Evolutionary conservation across 2,888 invertebrate species (phyloP).

Genomic region (Cylindroiulus punctatus): DNA sequence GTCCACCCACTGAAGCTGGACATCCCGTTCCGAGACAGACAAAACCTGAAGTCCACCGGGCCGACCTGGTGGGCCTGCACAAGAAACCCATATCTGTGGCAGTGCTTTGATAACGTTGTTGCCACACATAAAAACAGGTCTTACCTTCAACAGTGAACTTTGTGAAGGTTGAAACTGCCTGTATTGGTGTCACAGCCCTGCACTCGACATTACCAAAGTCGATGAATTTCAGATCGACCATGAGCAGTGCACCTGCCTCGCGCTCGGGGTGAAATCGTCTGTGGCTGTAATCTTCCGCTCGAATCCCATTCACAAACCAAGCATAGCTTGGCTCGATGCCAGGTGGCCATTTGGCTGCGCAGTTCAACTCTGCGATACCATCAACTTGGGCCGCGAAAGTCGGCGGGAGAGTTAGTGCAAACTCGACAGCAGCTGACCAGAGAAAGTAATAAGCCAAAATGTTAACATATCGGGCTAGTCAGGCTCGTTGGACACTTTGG

Average conservation of each 20-base stretch:
- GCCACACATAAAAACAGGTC: not conserved
- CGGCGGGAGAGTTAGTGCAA: constrained; percentile 66
- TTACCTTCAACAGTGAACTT: constrained; percentile 77
- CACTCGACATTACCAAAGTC: constrained; percentile 94
- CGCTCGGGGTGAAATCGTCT: constrained; percentile 63
- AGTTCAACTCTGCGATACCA: constrained; percentile 72
- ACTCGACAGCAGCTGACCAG: constrained; percentile 76
- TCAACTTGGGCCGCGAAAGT: constrained; percentile 62
- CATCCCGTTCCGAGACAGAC: constrained; percentile 79
- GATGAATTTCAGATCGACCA: constrained; percentile 83
- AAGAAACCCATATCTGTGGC: not conserved
- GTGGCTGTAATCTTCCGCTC: constrained; percentile 70
- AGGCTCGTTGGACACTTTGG: not conserved
- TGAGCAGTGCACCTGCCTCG: constrained; percentile 63
- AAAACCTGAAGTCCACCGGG: constrained; percentile 85
- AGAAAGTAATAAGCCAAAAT: not conserved
- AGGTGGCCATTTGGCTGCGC: constrained; percentile 85
- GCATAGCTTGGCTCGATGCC: constrained; percentile 89
- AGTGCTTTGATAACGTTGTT: not conserved
- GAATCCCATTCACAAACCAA: constrained; percentile 89
- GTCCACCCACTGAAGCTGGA: constrained; percentile 87
- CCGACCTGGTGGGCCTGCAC: constrained; percentile 83
- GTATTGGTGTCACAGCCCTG: constrained; percentile 88
- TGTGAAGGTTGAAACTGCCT: constrained; percentile 79
- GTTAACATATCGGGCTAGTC: not conserved